Conservation (phyloP, 2,888 invertebrate genomes). For the Steinernema hermaphroditum region DNA sequence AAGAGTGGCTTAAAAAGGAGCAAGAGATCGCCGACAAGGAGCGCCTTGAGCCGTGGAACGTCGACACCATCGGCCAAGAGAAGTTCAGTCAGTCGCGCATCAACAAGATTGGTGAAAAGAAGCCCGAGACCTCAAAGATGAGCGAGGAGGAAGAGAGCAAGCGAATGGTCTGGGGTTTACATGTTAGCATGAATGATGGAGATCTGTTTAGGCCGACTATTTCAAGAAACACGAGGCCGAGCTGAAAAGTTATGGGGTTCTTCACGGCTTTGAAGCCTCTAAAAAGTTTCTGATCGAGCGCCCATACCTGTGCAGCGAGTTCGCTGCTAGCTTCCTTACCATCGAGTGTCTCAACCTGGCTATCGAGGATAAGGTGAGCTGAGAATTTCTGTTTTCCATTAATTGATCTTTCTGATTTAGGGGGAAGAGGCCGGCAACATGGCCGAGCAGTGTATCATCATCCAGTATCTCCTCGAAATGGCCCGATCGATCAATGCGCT, state of each 20-base stretch:
- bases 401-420: too few relatives aligned
- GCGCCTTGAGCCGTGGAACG: constrained; percentile 86
- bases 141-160: constrained; percentile 54
- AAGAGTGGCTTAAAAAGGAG: constrained; percentile 74
- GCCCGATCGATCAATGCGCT: constrained; percentile 74
- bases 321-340: constrained; percentile 95
- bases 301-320: constrained; percentile 85
- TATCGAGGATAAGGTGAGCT: constrained; percentile 84
- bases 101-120: constrained; percentile 75
- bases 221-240: constrained; percentile 85
- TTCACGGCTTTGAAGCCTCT: constrained; percentile 78
- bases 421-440: constrained; percentile 94
- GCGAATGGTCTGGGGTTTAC: constrained; percentile 41
- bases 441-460: constrained; percentile 89
- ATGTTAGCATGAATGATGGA: too few relatives aligned
- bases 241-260: constrained; percentile 88
- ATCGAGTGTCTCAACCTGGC: constrained; percentile 97
- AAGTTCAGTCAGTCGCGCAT: constrained; percentile 94
- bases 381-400: too few relatives aligned
- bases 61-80: constrained; percentile 95
- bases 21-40: constrained; percentile 61
- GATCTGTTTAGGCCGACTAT: constrained; percentile 73
- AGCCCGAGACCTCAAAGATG: constrained; percentile 35
- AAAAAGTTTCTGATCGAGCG: constrained; percentile 76
- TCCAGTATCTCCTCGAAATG: constrained; percentile 96